Evolutionary conservation across 2,888 invertebrate species (phyloP).

Genomic region (Apantesis nais): DNA sequence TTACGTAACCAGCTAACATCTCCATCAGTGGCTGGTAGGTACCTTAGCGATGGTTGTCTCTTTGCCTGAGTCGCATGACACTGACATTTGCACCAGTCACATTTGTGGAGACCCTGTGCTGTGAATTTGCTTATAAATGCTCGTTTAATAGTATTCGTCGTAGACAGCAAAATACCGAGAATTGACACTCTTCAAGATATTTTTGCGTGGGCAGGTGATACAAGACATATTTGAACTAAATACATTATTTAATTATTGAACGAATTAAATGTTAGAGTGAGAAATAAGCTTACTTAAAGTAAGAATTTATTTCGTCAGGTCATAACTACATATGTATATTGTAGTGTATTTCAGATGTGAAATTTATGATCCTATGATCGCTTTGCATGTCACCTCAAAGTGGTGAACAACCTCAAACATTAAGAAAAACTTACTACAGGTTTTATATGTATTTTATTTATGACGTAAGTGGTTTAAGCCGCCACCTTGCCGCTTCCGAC

Average conservation of each 20-base stretch:
- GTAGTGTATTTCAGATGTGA: background rate
- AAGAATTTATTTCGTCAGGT: background rate
- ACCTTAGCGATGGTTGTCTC: constrained; percentile 37
- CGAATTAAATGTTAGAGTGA: background rate
- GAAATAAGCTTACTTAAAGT: background rate
- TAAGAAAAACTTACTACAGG: no score
- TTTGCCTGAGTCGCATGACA: constrained; percentile 48
- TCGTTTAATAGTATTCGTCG: constrained; percentile 16
- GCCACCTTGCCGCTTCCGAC: no score
- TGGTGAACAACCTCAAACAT: no score
- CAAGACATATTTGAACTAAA: constrained; percentile 3
- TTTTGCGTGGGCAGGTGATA: constrained; percentile 14
- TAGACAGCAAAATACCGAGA: constrained; percentile 13
- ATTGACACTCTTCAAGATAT: constrained; percentile 30
- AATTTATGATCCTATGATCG: background rate
- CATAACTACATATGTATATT: background rate
- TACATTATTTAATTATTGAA: background rate
- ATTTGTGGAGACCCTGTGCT: constrained; percentile 37
- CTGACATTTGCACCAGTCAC: constrained; percentile 56
- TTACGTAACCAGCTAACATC: constrained; percentile 74
- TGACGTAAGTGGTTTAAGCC: no score
- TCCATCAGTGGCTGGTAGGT: constrained; percentile 52
- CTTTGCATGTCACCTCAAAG: background rate
- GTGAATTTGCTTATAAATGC: constrained; percentile 42
- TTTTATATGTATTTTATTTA: no score